Evolutionary conservation across 2,888 invertebrate species (phyloP).

Genomic region (Xylota sylvarum): DNA sequence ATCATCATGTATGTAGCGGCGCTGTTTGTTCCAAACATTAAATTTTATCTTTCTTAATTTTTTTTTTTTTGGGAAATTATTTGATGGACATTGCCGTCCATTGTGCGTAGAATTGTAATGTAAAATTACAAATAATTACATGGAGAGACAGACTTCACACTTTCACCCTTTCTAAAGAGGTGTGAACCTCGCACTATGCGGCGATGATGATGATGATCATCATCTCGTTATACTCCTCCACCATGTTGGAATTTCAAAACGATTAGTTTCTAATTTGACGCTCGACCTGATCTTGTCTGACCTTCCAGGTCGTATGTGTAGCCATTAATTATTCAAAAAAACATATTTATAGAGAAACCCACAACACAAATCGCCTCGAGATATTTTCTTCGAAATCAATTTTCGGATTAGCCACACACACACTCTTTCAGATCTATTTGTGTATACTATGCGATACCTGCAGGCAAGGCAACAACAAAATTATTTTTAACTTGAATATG

Average conservation of each 20-base stretch:
- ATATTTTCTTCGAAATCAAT: constrained; percentile 59
- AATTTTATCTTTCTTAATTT: background rate
- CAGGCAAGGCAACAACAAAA: background rate
- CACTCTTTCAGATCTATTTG: constrained; percentile 12
- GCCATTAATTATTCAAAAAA: constrained; percentile 77
- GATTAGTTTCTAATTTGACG: constrained; percentile 77
- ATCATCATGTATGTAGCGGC: constrained; percentile 41
- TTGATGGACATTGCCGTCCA: constrained; percentile 26
- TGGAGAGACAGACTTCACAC: constrained; percentile 47
- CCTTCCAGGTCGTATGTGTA: constrained; percentile 66
- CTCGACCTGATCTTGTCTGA: constrained; percentile 72
- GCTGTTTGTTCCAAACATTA: background rate
- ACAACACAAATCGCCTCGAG: constrained; percentile 56
- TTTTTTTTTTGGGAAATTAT: constrained; percentile 5
- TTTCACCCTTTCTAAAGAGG: constrained; percentile 66
- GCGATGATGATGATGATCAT: constrained; percentile 17
- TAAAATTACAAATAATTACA: constrained; percentile 68
- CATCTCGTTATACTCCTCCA: constrained; percentile 39
- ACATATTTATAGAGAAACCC: constrained; percentile 73
- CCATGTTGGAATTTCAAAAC: constrained; percentile 65
- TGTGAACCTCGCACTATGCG: constrained; percentile 46
- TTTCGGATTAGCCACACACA: constrained; percentile 64
- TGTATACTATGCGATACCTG: constrained; percentile 15
- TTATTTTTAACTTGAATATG: constrained; percentile 46
- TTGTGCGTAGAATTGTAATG: constrained; percentile 46